Conservation (phyloP, 2,797 vertebrate genomes). For the Rhinichthys osculus region DNA sequence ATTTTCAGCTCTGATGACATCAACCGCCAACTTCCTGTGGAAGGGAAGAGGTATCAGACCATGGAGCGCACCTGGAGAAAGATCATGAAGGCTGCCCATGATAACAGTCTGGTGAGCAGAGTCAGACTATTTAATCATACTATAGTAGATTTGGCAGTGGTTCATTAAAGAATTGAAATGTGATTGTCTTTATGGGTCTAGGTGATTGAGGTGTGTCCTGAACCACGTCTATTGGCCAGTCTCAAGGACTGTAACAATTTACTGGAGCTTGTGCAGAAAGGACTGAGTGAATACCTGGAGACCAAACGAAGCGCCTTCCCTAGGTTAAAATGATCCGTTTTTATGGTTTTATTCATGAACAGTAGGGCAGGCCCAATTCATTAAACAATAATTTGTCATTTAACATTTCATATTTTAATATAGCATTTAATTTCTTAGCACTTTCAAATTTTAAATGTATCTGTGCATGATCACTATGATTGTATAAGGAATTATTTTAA, state of each 20-base stretch:
- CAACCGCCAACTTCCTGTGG: conserved; percentile 85
- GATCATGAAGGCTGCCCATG: conserved; percentile 83
- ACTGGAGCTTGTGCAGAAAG: conserved; percentile 89
- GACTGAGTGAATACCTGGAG: conserved; percentile 91
- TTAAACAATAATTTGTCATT: background rate
- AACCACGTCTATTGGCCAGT: conserved; percentile 79
- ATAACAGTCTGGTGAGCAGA: conserved; percentile 80
- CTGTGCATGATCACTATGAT: background rate
- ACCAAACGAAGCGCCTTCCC: conserved; percentile 86
- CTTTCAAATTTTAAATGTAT: background rate
- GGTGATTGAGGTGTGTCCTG: conserved; percentile 89
- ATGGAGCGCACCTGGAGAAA: conserved; percentile 87
- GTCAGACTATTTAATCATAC: background rate
- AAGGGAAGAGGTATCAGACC: conserved; percentile 84
- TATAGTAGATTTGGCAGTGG: background rate
- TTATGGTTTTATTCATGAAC: background rate
- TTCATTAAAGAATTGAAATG: background rate
- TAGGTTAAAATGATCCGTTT: conserved; percentile 69
- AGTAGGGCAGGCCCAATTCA: background rate
- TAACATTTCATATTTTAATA: too few relatives aligned
- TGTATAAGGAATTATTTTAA: background rate
- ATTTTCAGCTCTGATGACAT: conserved; percentile 94
- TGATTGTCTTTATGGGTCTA: conserved; percentile 60
- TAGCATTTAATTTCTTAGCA: background rate
- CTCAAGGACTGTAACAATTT: conserved; percentile 83